Evolutionary conservation across 1,140 invertebrate species (phyloP).

Genomic region (Caenorhabditis latens): DNA sequence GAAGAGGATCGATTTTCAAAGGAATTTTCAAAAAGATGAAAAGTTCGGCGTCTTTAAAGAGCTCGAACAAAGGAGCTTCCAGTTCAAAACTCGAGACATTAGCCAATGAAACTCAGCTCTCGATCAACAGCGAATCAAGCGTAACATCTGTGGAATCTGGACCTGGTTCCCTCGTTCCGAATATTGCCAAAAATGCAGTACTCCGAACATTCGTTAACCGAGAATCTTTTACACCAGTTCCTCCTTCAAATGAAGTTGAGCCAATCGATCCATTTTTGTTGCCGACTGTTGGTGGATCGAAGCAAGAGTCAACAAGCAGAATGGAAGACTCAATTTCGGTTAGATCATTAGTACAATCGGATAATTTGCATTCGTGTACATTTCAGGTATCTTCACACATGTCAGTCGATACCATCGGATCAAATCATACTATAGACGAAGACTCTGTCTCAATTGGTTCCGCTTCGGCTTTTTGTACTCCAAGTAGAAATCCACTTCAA

Average conservation of each 20-base stretch:
- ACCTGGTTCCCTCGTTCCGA: not conserved
- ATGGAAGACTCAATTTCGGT: conserved; percentile 21
- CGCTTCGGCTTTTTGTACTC: not conserved
- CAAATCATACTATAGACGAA: conserved; percentile 11
- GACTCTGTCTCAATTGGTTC: conserved; percentile 8
- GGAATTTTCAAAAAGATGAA: conserved; percentile 12
- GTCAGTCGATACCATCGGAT: conserved; percentile 17
- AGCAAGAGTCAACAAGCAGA: not conserved
- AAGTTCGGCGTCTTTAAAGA: not conserved
- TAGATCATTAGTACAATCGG: not conserved
- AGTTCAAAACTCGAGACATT: not conserved
- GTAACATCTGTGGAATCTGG: conserved; percentile 14
- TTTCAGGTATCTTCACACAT: conserved; percentile 1
- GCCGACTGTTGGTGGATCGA: not conserved
- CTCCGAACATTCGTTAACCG: conserved; percentile 12
- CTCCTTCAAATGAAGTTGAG: not conserved
- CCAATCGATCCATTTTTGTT: not conserved
- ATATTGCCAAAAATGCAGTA: not conserved
- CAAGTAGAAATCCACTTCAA: not conserved
- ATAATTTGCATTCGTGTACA: not conserved
- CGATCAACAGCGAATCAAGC: conserved; percentile 28
- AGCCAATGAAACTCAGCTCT: not conserved
- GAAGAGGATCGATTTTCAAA: not conserved
- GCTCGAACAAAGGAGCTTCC: not conserved
- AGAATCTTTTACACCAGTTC: conserved; percentile 16